phyloP scores from a whole-genome alignment of 2,113 vertebrate genomes.

The Aegotheles bennettii region DNA sequence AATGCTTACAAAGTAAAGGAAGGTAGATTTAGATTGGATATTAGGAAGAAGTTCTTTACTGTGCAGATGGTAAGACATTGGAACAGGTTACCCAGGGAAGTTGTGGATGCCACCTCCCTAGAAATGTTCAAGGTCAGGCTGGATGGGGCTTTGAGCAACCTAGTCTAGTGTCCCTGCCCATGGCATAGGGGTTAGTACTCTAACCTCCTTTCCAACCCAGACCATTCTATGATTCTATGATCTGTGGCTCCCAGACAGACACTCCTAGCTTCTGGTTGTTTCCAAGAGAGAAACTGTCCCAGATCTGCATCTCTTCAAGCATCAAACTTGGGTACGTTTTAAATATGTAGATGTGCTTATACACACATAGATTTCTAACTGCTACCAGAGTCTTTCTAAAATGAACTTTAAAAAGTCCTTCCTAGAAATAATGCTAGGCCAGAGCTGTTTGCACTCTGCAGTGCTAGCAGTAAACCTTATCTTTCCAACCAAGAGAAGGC shows the following conservation, averaged over 20 bases:
- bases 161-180: too few relatives aligned
- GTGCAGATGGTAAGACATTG: too few relatives aligned
- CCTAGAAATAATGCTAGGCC: neutral
- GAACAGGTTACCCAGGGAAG: too few relatives aligned
- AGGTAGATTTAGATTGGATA: too few relatives aligned
- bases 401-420: neutral
- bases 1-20: too few relatives aligned
- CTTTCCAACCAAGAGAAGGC: neutral
- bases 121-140: too few relatives aligned
- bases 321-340: neutral
- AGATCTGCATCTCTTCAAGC: neutral
- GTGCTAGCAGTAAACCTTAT: neutral
- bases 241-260: neutral
- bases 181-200: too few relatives aligned
- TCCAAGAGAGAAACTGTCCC: neutral
- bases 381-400: neutral
- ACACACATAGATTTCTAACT: neutral
- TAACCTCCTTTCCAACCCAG: too few relatives aligned
- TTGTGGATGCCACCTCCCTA: too few relatives aligned
- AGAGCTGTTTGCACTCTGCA: neutral
- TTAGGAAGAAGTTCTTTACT: too few relatives aligned
- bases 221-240: too few relatives aligned
- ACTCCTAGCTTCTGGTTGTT: neutral
- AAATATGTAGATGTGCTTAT: neutral
- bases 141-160: too few relatives aligned